Percentiles rank a stretch among this genome's conserved stretches.
phyloP scores from a whole-genome alignment of 2,888 invertebrate species.

The Patella pellucida region DNA sequence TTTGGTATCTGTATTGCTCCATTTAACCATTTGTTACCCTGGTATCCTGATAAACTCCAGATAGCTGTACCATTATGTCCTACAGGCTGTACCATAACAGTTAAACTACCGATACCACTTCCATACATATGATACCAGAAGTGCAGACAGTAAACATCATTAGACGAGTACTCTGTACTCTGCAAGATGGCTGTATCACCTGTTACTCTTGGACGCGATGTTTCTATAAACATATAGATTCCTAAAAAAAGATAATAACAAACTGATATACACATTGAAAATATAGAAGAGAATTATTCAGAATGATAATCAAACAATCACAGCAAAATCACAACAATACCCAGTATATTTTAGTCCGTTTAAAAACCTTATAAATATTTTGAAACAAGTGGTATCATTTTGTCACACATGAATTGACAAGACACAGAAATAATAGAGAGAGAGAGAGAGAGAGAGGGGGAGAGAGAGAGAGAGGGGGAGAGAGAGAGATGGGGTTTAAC shows the following conservation, averaged over 20 bases:
- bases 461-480: too few species aligned
- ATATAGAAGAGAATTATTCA: too few species aligned
- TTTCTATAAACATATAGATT: constrained; percentile 85
- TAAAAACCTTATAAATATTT: too few species aligned
- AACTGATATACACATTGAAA: too few species aligned
- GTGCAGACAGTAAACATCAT: constrained; percentile 44
- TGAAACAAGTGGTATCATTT: too few species aligned
- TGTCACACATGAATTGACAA: too few species aligned
- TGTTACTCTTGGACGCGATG: constrained; percentile 75
- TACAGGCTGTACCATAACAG: constrained; percentile 45
- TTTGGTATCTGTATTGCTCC: constrained; percentile 40
- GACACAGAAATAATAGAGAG: too few species aligned
- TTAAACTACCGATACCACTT: constrained; percentile 46
- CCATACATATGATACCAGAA: constrained; percentile 67
- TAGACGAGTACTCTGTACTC: constrained; percentile 45
- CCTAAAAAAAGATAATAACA: constrained; percentile 38
- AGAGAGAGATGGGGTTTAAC: too few species aligned
- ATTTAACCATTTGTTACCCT: constrained; percentile 51
- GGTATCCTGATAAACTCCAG: constrained; percentile 51
- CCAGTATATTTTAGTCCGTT: too few species aligned
- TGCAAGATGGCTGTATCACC: constrained; percentile 71
- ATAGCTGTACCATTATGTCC: constrained; percentile 34
- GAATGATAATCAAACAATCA: too few species aligned
- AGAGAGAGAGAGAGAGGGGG: too few species aligned
- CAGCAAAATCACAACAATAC: too few species aligned